A percentile compares a stretch with the other conserved stretches of the same genome.
phyloP scores from a whole-genome alignment of 2,888 invertebrate species.

The Hyposoter didymator region DNA sequence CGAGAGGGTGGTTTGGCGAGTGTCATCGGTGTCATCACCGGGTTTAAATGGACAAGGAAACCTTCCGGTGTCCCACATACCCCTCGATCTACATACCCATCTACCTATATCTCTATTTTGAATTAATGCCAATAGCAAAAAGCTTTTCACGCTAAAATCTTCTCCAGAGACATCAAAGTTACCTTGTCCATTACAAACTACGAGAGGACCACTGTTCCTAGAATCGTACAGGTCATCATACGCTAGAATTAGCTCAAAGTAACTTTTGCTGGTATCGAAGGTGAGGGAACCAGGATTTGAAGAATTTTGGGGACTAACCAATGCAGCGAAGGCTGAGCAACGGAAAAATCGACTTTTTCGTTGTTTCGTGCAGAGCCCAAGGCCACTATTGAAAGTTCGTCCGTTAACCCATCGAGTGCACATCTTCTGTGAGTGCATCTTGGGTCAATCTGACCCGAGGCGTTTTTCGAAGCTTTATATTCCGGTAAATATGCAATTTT shows the following conservation, averaged over 20 bases:
- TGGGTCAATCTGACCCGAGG: no score
- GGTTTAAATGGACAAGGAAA: slow-evolving; percentile 54
- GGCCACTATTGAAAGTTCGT: neutral
- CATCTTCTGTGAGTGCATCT: no score
- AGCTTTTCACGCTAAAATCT: neutral
- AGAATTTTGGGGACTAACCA: neutral
- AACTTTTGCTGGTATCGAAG: neutral
- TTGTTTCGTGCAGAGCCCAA: neutral
- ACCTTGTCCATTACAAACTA: neutral
- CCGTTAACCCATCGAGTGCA: no score
- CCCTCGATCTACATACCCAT: neutral
- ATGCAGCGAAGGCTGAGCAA: neutral
- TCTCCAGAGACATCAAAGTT: neutral
- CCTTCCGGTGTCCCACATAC: slow-evolving; percentile 57
- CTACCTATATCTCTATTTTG: neutral
- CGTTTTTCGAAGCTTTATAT: no score
- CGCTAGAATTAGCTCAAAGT: neutral
- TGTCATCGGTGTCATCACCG: slow-evolving; percentile 66
- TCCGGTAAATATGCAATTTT: no score
- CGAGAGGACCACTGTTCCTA: neutral
- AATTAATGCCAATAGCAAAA: neutral
- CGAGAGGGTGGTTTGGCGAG: slow-evolving; percentile 55
- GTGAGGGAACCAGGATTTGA: neutral
- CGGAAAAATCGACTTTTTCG: neutral
- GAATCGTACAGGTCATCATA: neutral